Base-by-base conservation (phyloP, 2,888 invertebrate genomes). In the Synanthedon myopaeformis region DNA sequence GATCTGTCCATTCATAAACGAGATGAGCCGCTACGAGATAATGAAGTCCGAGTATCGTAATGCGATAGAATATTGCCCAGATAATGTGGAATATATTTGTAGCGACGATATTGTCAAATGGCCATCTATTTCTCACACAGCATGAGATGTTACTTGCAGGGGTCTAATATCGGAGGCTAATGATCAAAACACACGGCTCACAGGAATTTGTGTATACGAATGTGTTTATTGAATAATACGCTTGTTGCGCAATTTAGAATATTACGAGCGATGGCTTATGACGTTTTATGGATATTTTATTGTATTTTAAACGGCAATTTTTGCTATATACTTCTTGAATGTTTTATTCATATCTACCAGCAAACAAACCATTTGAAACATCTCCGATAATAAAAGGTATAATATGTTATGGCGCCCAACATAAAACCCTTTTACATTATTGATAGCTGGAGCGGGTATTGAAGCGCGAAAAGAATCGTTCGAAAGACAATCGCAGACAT, bases 51-150 rank as follows among this genome's bases (percentile, higher is more conserved):
- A 61, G 65, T 66, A 68, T 72, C 66, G 66, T 67, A 73, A 72
- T 64, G 64, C 64, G 59, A 57, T 64, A 62, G 70, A 62, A 65
- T 71, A 69, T 75, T 72, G 70, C 63, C 62, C 59, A 62, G 59
- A 62, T 76, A 68, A 69, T 69, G 64, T 68, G 65, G 69, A 69
- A 70, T 72, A 72, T 62, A 69, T 70, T 66, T 64, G 65, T 72
- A 67, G 67, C 71, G 70, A 71, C 67, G 74, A 78, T 80, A 75
- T 76, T 78, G 76, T 79, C 77, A 79, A 81, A 82, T 80, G 72
- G 70, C 65, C 65, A 66, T 66, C 76, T 69, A 82, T 82, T 77
- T 82, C 75, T 82, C 81, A 80, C 80, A 63, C 79, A 77, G 81
- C 79, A 62, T 79, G 80, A 75, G 73, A 55, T 70, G 65, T 64